Evolutionary conservation across 2,888 invertebrate genomes (phyloP).

Genomic region (Tinea trinotella): DNA sequence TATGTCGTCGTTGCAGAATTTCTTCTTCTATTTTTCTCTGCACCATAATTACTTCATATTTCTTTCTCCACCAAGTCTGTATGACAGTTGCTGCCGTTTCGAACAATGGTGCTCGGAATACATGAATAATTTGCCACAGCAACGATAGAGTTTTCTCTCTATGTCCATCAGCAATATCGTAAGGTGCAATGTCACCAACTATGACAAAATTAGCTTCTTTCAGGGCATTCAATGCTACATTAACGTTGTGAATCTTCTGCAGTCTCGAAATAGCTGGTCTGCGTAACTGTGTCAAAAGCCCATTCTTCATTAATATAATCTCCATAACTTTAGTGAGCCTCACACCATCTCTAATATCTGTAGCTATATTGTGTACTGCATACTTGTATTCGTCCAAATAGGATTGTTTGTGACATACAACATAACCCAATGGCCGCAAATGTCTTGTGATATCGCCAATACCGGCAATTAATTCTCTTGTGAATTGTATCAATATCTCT

Average conservation of each 20-base stretch:
- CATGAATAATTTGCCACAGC: slow-evolving; percentile 91
- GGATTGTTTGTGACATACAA: slow-evolving; percentile 83
- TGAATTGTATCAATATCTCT: slow-evolving; percentile 82
- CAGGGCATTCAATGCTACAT: slow-evolving; percentile 80
- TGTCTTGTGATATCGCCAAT: slow-evolving; percentile 90
- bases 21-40: slow-evolving; percentile 48
- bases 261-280: slow-evolving; percentile 89
- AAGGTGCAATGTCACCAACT: slow-evolving; percentile 77
- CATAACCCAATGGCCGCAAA: slow-evolving; percentile 81
- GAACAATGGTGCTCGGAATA: slow-evolving; percentile 82
- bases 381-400: slow-evolving; percentile 92
- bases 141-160: slow-evolving; percentile 89
- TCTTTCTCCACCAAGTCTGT: slow-evolving; percentile 80
- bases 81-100: slow-evolving; percentile 77
- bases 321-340: slow-evolving; percentile 89
- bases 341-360: slow-evolving; percentile 90
- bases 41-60: slow-evolving; percentile 71
- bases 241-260: slow-evolving; percentile 90
- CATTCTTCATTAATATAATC: slow-evolving; percentile 78
- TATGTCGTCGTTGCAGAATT: slow-evolving; percentile 30
- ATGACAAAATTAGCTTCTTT: slow-evolving; percentile 73
- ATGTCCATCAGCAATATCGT: slow-evolving; percentile 90
- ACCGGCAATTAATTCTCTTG: slow-evolving; percentile 83
- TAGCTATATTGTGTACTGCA: slow-evolving; percentile 82
- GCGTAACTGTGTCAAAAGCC: slow-evolving; percentile 77